Evolutionary conservation across 1,140 invertebrate genomes (phyloP).

Genomic region (Battus philenor): DNA sequence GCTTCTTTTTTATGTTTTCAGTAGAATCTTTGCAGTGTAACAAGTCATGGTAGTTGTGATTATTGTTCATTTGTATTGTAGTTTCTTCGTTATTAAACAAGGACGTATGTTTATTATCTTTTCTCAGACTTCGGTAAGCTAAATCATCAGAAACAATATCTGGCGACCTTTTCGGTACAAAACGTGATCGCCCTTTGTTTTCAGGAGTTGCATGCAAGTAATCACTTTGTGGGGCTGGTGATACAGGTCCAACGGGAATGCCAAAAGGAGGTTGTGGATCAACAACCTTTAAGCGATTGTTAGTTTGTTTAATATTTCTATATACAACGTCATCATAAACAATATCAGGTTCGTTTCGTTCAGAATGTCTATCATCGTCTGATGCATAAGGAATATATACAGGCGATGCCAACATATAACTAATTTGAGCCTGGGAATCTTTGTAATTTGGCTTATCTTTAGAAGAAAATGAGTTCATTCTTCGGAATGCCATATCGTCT

Average conservation of each 20-base stretch:
- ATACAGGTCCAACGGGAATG: constrained; percentile 88
- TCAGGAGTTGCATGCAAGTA: constrained; percentile 87
- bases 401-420: constrained; percentile 85
- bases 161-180: constrained; percentile 82
- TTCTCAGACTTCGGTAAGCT: constrained; percentile 88
- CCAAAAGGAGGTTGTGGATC: constrained; percentile 93
- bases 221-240: constrained; percentile 85
- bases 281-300: constrained; percentile 81
- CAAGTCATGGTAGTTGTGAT: constrained; percentile 57
- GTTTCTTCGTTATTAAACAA: constrained; percentile 58
- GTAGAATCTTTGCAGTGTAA: constrained; percentile 55
- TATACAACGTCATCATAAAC: constrained; percentile 90
- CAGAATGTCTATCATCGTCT: constrained; percentile 69
- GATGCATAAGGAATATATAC: constrained; percentile 71
- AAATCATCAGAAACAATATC: constrained; percentile 91
- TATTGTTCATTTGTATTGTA: constrained; percentile 56
- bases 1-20: constrained; percentile 79
- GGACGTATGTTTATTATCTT: constrained; percentile 79
- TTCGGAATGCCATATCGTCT: constrained; percentile 89
- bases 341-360: constrained; percentile 85
- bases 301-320: constrained; percentile 85
- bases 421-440: constrained; percentile 78
- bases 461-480: constrained; percentile 78
- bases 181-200: constrained; percentile 77
- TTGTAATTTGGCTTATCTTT: constrained; percentile 72